Evolutionary conservation across 1,140 invertebrate genomes (phyloP), one percentile per base, ranked within the genome.

Genomic region (Fopius arisanus): DNA sequence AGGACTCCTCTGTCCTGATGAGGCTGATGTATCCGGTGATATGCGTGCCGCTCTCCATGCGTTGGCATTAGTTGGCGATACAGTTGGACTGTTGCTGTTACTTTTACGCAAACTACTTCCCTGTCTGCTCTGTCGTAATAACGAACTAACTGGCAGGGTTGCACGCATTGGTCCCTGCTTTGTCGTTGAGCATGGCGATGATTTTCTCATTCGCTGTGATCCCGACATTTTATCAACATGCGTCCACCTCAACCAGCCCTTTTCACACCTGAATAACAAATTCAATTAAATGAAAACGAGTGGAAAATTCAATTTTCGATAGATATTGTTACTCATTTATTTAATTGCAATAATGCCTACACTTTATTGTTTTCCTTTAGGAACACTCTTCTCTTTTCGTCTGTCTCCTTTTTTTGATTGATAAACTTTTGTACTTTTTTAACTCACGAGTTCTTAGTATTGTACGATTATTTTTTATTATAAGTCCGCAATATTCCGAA

Each of bases 91-190:
- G 81, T 89, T 91, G 79, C 88, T 89, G 76, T 90, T 88, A 76
- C 90, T 92, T 82, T 91, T 91, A 79, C 90, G 88, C 28, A 91
- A 81, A 43, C 87, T 89, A 77, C 88, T 90, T 69, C 82, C 80
- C 54, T 86, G 82, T 70, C 87, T 86, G 78, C 90, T 89, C 79
- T 91, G 90, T 78, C 92, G 90, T 78, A 93, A 88, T 31, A 93
- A 88, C 59, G 92, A 93, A 74, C 92, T 92, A 75, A 93, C 91
- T 62, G 93, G 92, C 77, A 94, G 87, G 63, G 92, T 93, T 43
- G 92, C 93, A 83, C 92, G 90, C 91, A 93, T 91, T 73, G 93
- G 92, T 31, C 92, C 92, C 78, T 91, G 91, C 87, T 93, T 93
- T 28, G 90, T 89, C 70, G 89, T 89, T 74, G 91, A 90, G 82